Evolutionary conservation across 2,113 vertebrate genomes (phyloP).

Genomic region (Nyctibius bracteatus): DNA sequence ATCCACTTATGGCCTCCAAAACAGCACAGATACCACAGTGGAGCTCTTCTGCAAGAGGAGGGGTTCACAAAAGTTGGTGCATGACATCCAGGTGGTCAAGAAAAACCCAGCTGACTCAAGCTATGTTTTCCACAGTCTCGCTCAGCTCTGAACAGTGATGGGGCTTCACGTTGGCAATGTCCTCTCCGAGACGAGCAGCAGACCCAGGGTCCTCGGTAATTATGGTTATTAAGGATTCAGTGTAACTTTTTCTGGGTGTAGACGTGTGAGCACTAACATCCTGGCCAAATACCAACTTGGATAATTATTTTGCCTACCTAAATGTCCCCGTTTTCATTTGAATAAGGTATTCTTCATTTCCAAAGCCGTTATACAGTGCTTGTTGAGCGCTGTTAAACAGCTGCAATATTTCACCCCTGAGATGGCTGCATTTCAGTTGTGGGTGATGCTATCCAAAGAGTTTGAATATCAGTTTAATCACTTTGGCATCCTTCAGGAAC

Average conservation of each 20-base stretch:
- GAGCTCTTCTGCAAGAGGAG: rapidly evolving
- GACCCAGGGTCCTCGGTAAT: background rate
- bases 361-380: background rate
- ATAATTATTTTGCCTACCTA: constrained; percentile 45
- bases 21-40: background rate
- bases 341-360: constrained; percentile 11
- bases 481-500: constrained; percentile 55
- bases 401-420: constrained; percentile 59
- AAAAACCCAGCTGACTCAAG: background rate
- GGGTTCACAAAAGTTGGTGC: rapidly evolving
- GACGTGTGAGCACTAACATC: background rate
- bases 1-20: background rate
- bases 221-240: background rate
- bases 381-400: constrained; percentile 30
- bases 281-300: background rate
- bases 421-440: constrained; percentile 27
- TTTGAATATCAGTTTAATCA: constrained; percentile 61
- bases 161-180: background rate
- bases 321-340: background rate
- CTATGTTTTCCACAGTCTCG: rapidly evolving
- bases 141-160: background rate
- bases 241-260: background rate
- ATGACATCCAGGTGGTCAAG: background rate
- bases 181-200: rapidly evolving
- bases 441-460: constrained; percentile 45